Conservation (phyloP, 2,888 invertebrate species). For the Eupithecia centaureata region DNA sequence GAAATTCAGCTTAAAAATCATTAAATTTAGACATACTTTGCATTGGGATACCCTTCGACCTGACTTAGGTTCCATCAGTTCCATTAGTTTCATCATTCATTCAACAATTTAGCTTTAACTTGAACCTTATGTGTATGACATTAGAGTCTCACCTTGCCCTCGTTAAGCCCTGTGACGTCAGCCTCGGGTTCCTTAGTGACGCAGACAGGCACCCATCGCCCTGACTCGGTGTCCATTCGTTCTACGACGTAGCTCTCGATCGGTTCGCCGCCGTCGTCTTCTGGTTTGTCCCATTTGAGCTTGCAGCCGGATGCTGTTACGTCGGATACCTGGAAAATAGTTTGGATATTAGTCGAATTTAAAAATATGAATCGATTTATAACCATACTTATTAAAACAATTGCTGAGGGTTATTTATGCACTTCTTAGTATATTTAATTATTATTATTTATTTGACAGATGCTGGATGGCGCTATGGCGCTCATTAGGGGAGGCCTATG, state of each 20-base stretch:
- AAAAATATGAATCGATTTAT: background rate
- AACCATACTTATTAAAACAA: background rate
- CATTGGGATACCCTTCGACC: background rate
- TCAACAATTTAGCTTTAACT: background rate
- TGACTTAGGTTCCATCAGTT: background rate
- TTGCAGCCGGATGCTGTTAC: conserved; percentile 96
- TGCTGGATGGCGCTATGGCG: too few species aligned
- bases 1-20: background rate
- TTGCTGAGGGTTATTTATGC: background rate
- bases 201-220: conserved; percentile 96
- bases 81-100: background rate
- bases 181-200: conserved; percentile 89
- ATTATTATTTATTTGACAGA: too few species aligned
- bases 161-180: conserved; percentile 94
- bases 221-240: conserved; percentile 96
- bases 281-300: conserved; percentile 97
- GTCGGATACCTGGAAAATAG: conserved; percentile 85
- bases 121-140: background rate
- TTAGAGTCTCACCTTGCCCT: conserved; percentile 88
- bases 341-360: background rate
- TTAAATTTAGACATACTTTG: background rate
- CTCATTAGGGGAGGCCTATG: too few species aligned
- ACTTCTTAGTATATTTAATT: too few species aligned
- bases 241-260: conserved; percentile 97
- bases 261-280: conserved; percentile 98